These are phyloP conservation scores for Dreissena rostriformis DNA, from an alignment of 1,140 invertebrate species.

Conservation along the genomic window DNA sequence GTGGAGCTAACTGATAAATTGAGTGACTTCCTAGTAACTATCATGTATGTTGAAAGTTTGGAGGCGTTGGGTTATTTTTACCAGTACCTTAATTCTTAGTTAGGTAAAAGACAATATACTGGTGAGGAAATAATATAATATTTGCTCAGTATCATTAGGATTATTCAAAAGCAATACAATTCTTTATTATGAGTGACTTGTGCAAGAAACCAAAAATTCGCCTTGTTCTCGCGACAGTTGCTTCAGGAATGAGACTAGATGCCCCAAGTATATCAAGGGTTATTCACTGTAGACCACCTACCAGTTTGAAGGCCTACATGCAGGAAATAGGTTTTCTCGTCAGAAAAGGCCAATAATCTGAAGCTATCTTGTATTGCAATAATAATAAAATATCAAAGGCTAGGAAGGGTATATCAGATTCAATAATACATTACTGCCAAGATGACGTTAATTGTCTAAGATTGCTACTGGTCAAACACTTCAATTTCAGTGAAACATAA, in stretches of 20 bases:
- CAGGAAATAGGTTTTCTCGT: conserved; percentile 61
- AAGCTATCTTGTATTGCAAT: conserved; percentile 58
- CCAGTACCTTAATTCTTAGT: conserved; percentile 32
- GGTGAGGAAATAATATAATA: conserved; percentile 47
- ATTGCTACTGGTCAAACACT: conserved; percentile 37
- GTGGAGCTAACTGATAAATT: conserved; percentile 28
- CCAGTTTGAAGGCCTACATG: conserved; percentile 59
- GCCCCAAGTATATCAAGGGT: conserved; percentile 47
- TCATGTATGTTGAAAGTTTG: conserved; percentile 56
- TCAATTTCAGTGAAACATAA: conserved; percentile 50
- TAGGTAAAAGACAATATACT: conserved; percentile 38
- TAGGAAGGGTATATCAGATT: conserved; percentile 30
- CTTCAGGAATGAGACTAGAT: conserved; percentile 62
- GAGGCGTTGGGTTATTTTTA: conserved; percentile 61
- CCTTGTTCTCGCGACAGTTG: conserved; percentile 61
- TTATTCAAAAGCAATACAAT: conserved; percentile 56
- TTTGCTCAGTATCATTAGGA: conserved; percentile 58
- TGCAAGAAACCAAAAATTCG: conserved; percentile 54
- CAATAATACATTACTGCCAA: conserved; percentile 27
- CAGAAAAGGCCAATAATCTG: conserved; percentile 52
- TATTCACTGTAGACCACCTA: conserved; percentile 56
- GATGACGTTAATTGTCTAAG: conserved; percentile 27
- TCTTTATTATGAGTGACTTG: conserved; percentile 43
- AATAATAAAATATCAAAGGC: conserved; percentile 55
- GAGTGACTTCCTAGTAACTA: conserved; percentile 48